Conservation (phyloP, 2,113 vertebrate genomes). For the Podocnemis expansa region DNA sequence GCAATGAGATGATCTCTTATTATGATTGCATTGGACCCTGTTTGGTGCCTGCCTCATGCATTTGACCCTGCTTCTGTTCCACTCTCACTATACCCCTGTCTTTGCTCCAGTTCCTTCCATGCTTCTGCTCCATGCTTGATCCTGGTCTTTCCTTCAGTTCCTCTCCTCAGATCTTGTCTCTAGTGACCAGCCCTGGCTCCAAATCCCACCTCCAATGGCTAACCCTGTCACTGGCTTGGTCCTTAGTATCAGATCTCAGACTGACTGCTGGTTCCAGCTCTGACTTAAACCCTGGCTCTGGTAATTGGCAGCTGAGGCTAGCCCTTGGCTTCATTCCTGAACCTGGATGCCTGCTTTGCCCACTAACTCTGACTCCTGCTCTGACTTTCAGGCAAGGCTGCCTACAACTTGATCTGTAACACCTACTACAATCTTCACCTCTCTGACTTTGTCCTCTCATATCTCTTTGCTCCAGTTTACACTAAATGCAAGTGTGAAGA, state of each 20-base stretch:
- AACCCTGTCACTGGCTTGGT: not conserved
- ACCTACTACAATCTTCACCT: rapidly evolving
- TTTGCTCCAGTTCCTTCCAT: not conserved
- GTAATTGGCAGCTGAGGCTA: not conserved
- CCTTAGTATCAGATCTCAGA: not conserved
- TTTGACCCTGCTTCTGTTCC: not conserved
- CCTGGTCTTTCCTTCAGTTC: not conserved
- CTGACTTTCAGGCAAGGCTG: not conserved
- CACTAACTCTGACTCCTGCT: not conserved
- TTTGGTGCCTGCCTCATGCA: not conserved
- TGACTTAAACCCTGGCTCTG: not conserved
- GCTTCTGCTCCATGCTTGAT: not conserved
- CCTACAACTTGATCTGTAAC: not conserved
- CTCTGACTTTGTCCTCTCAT: not conserved
- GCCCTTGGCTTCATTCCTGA: not conserved
- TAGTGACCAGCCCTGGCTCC: not conserved
- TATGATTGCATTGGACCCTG: not conserved
- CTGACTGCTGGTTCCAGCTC: not conserved
- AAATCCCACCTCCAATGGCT: not conserved
- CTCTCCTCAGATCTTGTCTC: not conserved
- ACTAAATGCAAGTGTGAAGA: not conserved
- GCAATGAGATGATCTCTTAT: not conserved
- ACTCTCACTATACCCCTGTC: not conserved
- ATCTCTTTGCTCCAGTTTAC: not conserved
- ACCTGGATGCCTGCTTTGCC: not conserved